These are phyloP conservation scores for Distichodus sexfasciatus DNA, from an alignment of 2,797 vertebrate genomes.

Conservation along the genomic window DNA sequence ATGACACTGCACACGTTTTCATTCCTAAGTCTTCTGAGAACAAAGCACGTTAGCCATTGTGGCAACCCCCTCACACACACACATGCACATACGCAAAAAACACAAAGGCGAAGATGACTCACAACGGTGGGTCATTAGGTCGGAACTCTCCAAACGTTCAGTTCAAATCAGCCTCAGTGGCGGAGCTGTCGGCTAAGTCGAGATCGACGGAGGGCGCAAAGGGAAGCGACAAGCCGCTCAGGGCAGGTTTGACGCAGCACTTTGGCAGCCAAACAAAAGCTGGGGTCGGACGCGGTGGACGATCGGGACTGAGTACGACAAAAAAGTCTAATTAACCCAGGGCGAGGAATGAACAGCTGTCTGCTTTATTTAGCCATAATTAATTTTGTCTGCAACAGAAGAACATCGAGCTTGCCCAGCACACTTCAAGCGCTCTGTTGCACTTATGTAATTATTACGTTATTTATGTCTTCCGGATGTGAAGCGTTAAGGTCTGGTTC, in stretches of 20 bases:
- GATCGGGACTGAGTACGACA: neutral
- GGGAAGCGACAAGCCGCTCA: constrained; percentile 27
- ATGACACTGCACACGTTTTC: constrained; percentile 65
- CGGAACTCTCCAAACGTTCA: constrained; percentile 12
- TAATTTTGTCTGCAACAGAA: neutral
- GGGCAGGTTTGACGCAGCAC: constrained; percentile 23
- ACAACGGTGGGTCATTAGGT: constrained; percentile 22
- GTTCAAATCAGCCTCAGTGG: constrained; percentile 13
- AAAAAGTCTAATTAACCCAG: constrained; percentile 11
- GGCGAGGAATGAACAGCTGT: neutral
- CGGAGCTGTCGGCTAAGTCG: neutral
- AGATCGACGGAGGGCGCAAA: neutral
- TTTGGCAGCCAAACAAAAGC: constrained; percentile 26
- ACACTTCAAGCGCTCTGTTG: neutral
- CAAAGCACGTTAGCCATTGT: constrained; percentile 26
- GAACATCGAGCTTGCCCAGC: neutral
- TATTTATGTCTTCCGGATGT: neutral
- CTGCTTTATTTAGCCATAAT: neutral
- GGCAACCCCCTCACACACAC: neutral
- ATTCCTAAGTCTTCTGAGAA: constrained; percentile 56
- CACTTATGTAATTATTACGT: neutral
- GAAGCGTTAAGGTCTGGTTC: neutral
- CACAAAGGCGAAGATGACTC: constrained; percentile 5
- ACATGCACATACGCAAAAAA: constrained; percentile 2
- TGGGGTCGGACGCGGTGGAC: constrained; percentile 4